Evolutionary conservation across 2,888 invertebrate genomes (phyloP).

Genomic region (Tetragonisca angustula): DNA sequence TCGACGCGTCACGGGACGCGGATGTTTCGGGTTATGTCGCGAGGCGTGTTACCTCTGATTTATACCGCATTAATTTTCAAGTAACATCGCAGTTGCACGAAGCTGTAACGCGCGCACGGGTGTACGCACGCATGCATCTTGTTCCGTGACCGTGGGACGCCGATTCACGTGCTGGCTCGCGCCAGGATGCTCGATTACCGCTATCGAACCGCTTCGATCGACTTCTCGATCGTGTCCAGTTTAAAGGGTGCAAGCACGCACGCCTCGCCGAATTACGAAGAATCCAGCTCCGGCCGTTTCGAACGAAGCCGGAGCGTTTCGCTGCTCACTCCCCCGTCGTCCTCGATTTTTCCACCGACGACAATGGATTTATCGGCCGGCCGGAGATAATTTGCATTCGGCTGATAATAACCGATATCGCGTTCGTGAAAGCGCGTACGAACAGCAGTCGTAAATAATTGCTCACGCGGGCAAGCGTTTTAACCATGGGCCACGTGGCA

Average conservation of each 20-base stretch:
- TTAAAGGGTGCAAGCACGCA: conserved; percentile 67
- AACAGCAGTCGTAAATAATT: conserved; percentile 42
- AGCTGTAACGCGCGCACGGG: conserved; percentile 32
- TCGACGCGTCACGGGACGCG: conserved; percentile 27
- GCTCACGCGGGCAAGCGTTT: background rate
- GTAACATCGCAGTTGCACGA: conserved; percentile 51
- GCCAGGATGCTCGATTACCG: conserved; percentile 56
- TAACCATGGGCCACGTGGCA: conserved; percentile 17
- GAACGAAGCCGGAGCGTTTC: background rate
- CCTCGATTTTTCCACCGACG: conserved; percentile 6
- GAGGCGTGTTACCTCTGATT: conserved; percentile 47
- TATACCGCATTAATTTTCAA: conserved; percentile 61
- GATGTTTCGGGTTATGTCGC: conserved; percentile 44
- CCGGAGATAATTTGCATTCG: conserved; percentile 24
- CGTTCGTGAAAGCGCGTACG: conserved; percentile 25
- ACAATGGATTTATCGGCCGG: conserved; percentile 41
- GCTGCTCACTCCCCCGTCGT: background rate
- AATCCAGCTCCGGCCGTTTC: conserved; percentile 5
- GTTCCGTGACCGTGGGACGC: conserved; percentile 31
- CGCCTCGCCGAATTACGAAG: conserved; percentile 59
- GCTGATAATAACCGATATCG: conserved; percentile 43
- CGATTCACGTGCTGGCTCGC: conserved; percentile 42
- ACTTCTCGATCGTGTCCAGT: conserved; percentile 64
- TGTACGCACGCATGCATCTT: conserved; percentile 27
- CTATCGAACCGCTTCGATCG: conserved; percentile 63